phyloP scores from a whole-genome alignment of 1,140 invertebrate species.

The Plectus sambesii region DNA sequence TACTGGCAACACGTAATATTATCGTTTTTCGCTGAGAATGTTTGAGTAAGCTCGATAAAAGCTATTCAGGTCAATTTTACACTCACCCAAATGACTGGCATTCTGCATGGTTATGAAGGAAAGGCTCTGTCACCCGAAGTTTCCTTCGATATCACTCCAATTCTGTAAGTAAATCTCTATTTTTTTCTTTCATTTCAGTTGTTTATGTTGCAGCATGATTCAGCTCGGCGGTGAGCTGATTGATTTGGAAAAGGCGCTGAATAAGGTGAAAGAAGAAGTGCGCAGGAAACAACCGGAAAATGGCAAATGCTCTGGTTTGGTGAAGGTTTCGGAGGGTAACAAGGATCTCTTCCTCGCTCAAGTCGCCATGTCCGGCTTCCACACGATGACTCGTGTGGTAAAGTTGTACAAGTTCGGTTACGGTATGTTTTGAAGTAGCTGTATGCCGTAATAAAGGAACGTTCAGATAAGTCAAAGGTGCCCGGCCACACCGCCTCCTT shows the following conservation, averaged over 20 bases:
- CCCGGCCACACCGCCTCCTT: conserved; percentile 62
- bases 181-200: background rate
- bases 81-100: conserved; percentile 37
- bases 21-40: background rate
- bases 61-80: conserved; percentile 32
- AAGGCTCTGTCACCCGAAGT: conserved; percentile 25
- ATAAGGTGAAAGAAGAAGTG: conserved; percentile 29
- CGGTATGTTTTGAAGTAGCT: conserved; percentile 20
- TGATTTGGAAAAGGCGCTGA: conserved; percentile 36
- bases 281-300: conserved; percentile 36
- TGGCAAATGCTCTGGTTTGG: conserved; percentile 38
- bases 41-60: conserved; percentile 1
- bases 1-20: conserved; percentile 36
- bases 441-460: background rate
- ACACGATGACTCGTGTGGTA: conserved; percentile 42
- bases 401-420: conserved; percentile 45
- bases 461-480: conserved; percentile 27
- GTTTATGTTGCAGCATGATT: conserved; percentile 32
- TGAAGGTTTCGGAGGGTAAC: conserved; percentile 39
- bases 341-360: conserved; percentile 38
- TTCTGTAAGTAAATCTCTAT: conserved; percentile 18
- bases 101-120: conserved; percentile 21
- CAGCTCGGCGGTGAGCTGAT: conserved; percentile 41
- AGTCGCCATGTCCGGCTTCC: conserved; percentile 40
- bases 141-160: conserved; percentile 31